These are phyloP conservation scores for Cyclina sinensis DNA, from an alignment of 1,140 invertebrate genomes.

Conservation along the genomic window DNA sequence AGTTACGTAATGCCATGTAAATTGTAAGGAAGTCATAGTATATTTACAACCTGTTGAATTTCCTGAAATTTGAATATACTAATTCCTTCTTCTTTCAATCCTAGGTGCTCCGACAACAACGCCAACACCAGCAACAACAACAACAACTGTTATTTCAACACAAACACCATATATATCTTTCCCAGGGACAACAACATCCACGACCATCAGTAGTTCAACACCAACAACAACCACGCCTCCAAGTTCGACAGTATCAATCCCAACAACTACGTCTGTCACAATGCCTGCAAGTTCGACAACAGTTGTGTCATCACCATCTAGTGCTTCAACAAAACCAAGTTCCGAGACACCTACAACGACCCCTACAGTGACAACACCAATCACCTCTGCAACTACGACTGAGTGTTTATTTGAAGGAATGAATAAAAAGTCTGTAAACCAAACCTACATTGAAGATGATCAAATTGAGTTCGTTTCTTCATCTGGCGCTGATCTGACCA, in stretches of 20 bases:
- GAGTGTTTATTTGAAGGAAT: not conserved
- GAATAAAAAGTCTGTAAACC: not conserved
- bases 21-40: too few species aligned
- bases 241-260: not conserved
- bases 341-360: not conserved
- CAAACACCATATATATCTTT: not conserved
- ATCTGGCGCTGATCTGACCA: not conserved
- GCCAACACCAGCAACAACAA: not conserved
- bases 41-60: too few species aligned
- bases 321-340: too few species aligned
- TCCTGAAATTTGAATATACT: too few species aligned
- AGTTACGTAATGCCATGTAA: too few species aligned
- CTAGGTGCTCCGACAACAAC: conserved; percentile 5
- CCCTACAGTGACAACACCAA: not conserved
- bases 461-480: not conserved
- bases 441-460: not conserved
- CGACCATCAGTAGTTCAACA: not conserved
- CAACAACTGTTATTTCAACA: not conserved
- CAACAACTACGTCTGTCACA: not conserved
- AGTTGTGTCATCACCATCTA: not conserved
- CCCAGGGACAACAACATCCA: not conserved
- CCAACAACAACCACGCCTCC: not conserved
- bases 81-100: not conserved
- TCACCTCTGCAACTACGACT: not conserved
- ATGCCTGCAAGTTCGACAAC: not conserved